These are phyloP conservation scores for Desmophyllum pertusum DNA, from an alignment of 92 coral and sea anemone genomes.

Conservation along the genomic window DNA sequence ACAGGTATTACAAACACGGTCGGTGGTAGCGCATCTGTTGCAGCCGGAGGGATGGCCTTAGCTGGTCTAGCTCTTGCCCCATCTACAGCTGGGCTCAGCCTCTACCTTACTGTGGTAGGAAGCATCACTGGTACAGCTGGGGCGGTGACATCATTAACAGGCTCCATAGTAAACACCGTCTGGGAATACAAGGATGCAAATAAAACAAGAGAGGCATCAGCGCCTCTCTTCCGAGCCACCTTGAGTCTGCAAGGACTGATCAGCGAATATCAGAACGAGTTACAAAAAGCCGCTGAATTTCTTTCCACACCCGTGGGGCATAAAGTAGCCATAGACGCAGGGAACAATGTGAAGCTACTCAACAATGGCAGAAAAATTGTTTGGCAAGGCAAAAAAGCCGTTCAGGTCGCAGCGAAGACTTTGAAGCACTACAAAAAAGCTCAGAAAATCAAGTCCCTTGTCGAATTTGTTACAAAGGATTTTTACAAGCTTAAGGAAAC, in stretches of 20 bases:
- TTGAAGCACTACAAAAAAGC: too few species aligned
- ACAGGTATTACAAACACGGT: background rate
- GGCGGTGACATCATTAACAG: background rate
- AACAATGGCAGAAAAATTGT: too few species aligned
- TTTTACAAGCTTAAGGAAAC: too few species aligned
- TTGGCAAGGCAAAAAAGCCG: too few species aligned
- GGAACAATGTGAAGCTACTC: too few species aligned
- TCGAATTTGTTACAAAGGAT: too few species aligned
- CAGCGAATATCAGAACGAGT: background rate
- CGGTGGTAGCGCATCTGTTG: constrained; percentile 7
- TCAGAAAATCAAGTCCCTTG: too few species aligned
- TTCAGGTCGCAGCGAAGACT: too few species aligned
- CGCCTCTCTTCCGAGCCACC: constrained; percentile 24
- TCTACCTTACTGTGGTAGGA: constrained; percentile 7
- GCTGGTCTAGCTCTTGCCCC: constrained; percentile 12
- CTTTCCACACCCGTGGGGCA: background rate
- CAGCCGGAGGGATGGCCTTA: background rate
- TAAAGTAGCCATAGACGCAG: constrained; percentile 1
- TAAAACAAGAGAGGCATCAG: background rate
- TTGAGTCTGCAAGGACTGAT: constrained; percentile 24
- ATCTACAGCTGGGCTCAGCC: background rate
- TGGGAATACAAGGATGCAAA: background rate
- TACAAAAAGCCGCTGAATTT: constrained; percentile 5
- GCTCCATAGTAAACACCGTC: background rate
- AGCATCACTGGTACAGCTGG: background rate